phyloP scores from a whole-genome alignment of 1,140 invertebrate species.

The Mactra quadrangularis region DNA sequence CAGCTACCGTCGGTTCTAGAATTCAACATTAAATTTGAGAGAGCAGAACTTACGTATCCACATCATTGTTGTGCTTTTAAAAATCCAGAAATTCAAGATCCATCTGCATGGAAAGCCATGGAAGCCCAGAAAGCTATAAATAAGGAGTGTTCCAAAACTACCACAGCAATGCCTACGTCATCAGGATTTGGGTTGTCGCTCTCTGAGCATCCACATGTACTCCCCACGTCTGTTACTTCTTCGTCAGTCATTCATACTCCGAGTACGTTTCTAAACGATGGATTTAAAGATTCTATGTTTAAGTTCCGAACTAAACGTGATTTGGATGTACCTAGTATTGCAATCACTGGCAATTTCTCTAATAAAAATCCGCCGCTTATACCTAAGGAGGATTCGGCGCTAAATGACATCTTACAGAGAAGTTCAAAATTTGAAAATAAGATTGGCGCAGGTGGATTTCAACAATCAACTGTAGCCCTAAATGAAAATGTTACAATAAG shows the following conservation, averaged over 20 bases:
- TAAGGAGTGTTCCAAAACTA: slow-evolving; percentile 64
- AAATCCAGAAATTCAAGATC: slow-evolving; percentile 91
- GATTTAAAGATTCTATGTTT: neutral
- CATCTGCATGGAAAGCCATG: slow-evolving; percentile 84
- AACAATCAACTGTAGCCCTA: slow-evolving; percentile 42
- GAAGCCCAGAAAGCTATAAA: slow-evolving; percentile 69
- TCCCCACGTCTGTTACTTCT: neutral
- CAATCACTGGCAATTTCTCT: neutral
- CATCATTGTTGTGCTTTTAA: slow-evolving; percentile 96
- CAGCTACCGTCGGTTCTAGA: slow-evolving; percentile 93
- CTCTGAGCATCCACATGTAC: neutral
- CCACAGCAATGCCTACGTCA: slow-evolving; percentile 12
- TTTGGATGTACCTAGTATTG: neutral
- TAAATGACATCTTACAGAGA: neutral
- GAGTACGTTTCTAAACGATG: neutral
- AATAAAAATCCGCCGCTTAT: neutral
- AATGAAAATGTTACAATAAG: slow-evolving; percentile 49
- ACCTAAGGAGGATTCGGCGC: neutral
- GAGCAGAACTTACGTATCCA: slow-evolving; percentile 90
- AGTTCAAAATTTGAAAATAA: neutral
- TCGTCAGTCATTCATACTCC: neutral
- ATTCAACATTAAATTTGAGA: slow-evolving; percentile 86
- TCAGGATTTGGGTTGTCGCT: neutral
- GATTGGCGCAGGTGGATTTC: neutral
- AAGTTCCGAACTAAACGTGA: neutral